Evolutionary conservation across 2,797 vertebrate species (phyloP), one percentile per base, ranked within the genome.

Genomic region (Rallus crepitans): DNA sequence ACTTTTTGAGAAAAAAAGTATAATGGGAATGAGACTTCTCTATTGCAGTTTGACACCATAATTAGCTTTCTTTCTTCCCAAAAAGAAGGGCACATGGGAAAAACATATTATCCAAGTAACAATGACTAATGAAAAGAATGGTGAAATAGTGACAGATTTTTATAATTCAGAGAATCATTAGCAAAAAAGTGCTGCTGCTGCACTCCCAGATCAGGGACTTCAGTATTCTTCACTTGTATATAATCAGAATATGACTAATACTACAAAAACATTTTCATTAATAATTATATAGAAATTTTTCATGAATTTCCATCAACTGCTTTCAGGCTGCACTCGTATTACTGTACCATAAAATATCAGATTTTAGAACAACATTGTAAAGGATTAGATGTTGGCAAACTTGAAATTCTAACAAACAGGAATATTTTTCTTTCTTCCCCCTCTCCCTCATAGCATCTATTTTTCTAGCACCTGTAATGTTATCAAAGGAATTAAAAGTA

Each of bases 1-100:
- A 82, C 47, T 64, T 71, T 96, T 97, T 88, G 60, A 93, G 23
- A 86, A 48, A 64, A 87, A 39, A 91, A 93, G 50, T 55, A 89
- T 92, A 96, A 96, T 93, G 69, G 95, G 95, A 97, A 95, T 90
- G 53, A 95, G 61, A 93, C 92, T 95, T 96, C 47, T 79, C 89
- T 55, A 14, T 50, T 93, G 48, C 90, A 82, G 48, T 37, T 95
- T 97, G 96, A 97, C 90, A 96, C 56, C 52, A 85, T 95, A 96
- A 97, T 97, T 97, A 97, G 45, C 85, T 94, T 64, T 11, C 86
- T 82, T 94, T 89, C 66, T 76, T 83, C 65, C 55, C 70, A 53
- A 70, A 83, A 93, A 89, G 68, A 87, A 68, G 9, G 57, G 10
- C 31, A 91, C 55, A 21, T 87, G 82, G 82, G 89, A 77, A 77